Base-by-base conservation (phyloP, 2,113 vertebrate species). In the Corynorhinus townsendii region DNA sequence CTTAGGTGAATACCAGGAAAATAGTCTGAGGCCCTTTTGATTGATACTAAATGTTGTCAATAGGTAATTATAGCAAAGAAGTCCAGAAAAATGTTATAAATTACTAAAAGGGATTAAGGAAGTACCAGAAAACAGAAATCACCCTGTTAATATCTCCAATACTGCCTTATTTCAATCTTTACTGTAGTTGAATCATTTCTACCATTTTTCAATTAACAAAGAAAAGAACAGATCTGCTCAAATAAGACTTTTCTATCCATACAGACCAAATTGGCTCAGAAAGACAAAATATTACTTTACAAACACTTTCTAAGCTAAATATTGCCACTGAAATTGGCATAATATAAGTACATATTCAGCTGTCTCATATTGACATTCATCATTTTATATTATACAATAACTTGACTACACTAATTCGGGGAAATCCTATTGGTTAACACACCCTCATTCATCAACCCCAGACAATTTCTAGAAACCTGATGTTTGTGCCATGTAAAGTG, bases 401-500 rank as follows among this genome's bases (percentile, higher is more conserved):
- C 11, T 87, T 90, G 49, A 89, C 49, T 75, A 83, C 1, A 64
- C 30, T 49, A 86, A 64, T 95, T 93, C 30, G 71, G 45, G 47
- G 17, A 79, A 93, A 93, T 59, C 11, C 22, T 91, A 68, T 9
- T 47, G 24, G 40, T 91, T 64, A 94, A 81, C 33, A 47, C 26
- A 82, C 2, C 11, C 8, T 91, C 72, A 56, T 56, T 73, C 3
- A 64, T 80, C 33, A 80, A 7, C 14, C 56, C 45, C 16, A 33
- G 9, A 45, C 30, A 81, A 91, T 94, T 89, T 93, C n/a, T 81
- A 80, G 47, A 96, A 95, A 71, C 30, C 4, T 76, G 40, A 73
- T 71, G 45, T 59, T 43, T 71, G 43, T 89, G 26, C 38, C 26
- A 54, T 77, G 59, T 14, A 45, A 82, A 87, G 52, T 19, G 62